Percentiles rank a stretch among this genome's conserved stretches.
phyloP scores from a whole-genome alignment of 2,113 vertebrate genomes.

The Myiozetetes cayanensis region DNA sequence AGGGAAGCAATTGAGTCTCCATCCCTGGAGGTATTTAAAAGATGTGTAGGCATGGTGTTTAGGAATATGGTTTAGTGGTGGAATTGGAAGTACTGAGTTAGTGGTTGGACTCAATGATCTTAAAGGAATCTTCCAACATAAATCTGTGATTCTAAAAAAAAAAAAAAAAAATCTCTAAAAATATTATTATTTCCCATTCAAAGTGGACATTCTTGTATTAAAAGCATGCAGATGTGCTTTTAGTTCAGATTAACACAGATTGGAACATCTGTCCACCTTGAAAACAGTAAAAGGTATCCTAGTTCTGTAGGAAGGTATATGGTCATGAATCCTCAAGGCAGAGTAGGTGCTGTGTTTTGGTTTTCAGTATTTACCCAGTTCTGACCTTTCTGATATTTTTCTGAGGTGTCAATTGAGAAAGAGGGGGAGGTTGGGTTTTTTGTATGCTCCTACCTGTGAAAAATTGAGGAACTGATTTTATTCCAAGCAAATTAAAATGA shows the following conservation, averaged over 20 bases:
- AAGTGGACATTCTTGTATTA: neutral
- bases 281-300: neutral
- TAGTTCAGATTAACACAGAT: neutral
- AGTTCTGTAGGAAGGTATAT: neutral
- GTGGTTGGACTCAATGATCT: neutral
- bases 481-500: too few relatives aligned
- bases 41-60: fast-evolving
- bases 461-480: too few relatives aligned
- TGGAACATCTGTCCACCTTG: neutral
- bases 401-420: neutral
- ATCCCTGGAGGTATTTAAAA: neutral
- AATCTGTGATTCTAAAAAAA: neutral
- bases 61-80: neutral
- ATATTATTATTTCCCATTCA: neutral
- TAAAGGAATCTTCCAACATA: neutral
- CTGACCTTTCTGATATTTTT: neutral
- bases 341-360: neutral
- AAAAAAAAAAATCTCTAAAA: neutral
- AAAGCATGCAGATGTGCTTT: neutral
- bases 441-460: neutral
- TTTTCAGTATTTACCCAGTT: neutral
- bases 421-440: neutral
- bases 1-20: neutral
- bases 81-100: neutral
- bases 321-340: neutral